Base-by-base conservation (phyloP, 2,113 vertebrate species). In the Cavia aperea region DNA sequence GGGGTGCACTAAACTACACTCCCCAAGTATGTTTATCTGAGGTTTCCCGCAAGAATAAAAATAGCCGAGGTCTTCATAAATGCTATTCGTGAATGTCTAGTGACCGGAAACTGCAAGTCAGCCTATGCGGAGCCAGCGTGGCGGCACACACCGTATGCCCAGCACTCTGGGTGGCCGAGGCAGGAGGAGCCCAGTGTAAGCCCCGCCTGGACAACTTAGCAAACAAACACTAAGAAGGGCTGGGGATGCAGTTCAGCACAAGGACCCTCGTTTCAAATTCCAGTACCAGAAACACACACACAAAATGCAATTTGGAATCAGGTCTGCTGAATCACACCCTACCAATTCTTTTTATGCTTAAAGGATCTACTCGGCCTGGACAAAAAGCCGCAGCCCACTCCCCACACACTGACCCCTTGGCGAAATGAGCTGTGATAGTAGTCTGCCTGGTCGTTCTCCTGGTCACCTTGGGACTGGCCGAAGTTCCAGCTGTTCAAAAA, bases 401-500 rank as follows among this genome's bases (percentile, higher is more conserved):
- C 24, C 83, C 2, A 19, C 1, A 31, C 82, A 98, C 98, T 97
- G 95, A 99, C 99, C 98, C 98, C 98, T 98, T 99, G 39, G 97
- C 95, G 78, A 99, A 98, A 96, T 99, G 96, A 51, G 98, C 98
- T 16, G 98, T 54, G 91, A 99, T 98, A 51, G 98, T 98, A 2
- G 97, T 98, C 95, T 99, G 99, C 96, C 98, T 99, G 63, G 98
- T 98, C 2, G 97, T 97, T 94, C 98, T 98, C 78, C 99, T 98
- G 0, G 98, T 98, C 83, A 99, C 97, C 68, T 98, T 98, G 73
- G 98, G 96, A 70, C 98, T 98, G 93, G 86, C 96, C 16, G 98
- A 97, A 75, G 98, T 98, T 90, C 98, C 99, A 2, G 86, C 96
- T 99, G 87, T 82, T 82, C 29, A 78, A 79, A 58, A n/a, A 66